phyloP scores from a whole-genome alignment of 2,888 invertebrate species.

The Diarsia brunnea region DNA sequence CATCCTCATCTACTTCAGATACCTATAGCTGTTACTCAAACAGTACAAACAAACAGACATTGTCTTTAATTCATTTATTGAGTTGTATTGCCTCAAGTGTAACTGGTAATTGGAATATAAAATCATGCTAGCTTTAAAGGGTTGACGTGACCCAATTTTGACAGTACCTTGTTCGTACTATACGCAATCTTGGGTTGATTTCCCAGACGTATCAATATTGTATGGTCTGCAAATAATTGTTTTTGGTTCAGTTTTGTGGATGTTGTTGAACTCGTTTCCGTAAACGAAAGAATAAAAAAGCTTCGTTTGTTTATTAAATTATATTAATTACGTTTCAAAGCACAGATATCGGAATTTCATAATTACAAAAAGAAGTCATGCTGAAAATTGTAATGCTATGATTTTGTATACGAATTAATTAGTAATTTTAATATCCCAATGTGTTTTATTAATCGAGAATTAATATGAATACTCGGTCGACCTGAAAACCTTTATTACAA shows the following conservation, averaged over 20 bases:
- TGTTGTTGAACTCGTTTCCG: not conserved
- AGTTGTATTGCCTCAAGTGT: slow-evolving; percentile 5
- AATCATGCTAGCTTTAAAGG: slow-evolving; percentile 3
- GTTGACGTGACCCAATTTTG: slow-evolving; percentile 9
- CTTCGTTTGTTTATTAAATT: not conserved
- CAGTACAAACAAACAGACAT: slow-evolving; percentile 17
- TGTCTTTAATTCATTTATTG: slow-evolving; percentile 31
- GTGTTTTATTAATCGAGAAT: slow-evolving; percentile 40
- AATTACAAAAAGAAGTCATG: slow-evolving; percentile 60
- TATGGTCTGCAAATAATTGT: not conserved
- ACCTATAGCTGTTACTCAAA: slow-evolving; percentile 39
- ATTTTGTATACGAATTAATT: slow-evolving; percentile 31
- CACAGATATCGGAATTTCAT: slow-evolving; percentile 24
- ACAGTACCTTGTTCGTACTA: not conserved
- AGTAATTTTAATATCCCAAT: slow-evolving; percentile 48
- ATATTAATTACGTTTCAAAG: not conserved
- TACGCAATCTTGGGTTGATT: slow-evolving; percentile 1
- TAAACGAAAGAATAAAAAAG: not conserved
- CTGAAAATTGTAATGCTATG: slow-evolving; percentile 54
- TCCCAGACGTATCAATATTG: slow-evolving; percentile 1
- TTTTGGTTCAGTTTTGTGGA: not conserved
- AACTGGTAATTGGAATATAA: not conserved
- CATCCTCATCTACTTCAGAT: slow-evolving; percentile 33
- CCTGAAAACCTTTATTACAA: slow-evolving; percentile 28
- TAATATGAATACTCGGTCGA: slow-evolving; percentile 42